Evolutionary conservation across 2,113 vertebrate species (phyloP).

Genomic region (Melanocharis versteri): DNA sequence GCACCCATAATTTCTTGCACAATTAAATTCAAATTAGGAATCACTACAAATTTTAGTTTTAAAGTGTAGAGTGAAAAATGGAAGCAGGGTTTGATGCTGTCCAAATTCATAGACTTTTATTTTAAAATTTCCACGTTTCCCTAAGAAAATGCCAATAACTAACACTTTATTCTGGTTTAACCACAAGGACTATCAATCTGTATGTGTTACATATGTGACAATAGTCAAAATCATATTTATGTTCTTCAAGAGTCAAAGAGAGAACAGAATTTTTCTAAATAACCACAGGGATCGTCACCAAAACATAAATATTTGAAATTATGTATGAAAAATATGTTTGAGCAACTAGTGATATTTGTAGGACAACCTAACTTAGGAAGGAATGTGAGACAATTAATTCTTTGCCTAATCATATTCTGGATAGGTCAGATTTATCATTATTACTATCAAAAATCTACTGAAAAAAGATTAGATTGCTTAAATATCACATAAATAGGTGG

Average conservation of each 20-base stretch:
- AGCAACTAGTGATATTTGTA: not conserved
- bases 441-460: not conserved
- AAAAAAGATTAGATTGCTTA: not conserved
- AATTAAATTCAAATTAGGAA: slow-evolving; percentile 15
- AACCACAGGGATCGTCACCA: not conserved
- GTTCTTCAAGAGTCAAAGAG: not conserved
- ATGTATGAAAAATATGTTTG: not conserved
- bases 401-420: not conserved
- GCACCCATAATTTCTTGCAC: not conserved
- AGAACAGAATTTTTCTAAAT: not conserved
- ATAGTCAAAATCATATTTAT: not conserved
- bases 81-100: not conserved
- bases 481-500: not conserved
- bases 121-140: not conserved
- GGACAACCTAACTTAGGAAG: not conserved
- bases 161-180: not conserved
- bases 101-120: not conserved
- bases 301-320: not conserved
- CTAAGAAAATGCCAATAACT: not conserved
- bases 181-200: not conserved
- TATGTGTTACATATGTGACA: not conserved
- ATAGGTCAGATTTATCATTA: not conserved
- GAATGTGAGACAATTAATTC: not conserved
- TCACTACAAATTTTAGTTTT: not conserved
- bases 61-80: not conserved